These are phyloP conservation scores for Xestobium rufovillosum DNA, from an alignment of 2,888 invertebrate species.

Conservation along the genomic window DNA sequence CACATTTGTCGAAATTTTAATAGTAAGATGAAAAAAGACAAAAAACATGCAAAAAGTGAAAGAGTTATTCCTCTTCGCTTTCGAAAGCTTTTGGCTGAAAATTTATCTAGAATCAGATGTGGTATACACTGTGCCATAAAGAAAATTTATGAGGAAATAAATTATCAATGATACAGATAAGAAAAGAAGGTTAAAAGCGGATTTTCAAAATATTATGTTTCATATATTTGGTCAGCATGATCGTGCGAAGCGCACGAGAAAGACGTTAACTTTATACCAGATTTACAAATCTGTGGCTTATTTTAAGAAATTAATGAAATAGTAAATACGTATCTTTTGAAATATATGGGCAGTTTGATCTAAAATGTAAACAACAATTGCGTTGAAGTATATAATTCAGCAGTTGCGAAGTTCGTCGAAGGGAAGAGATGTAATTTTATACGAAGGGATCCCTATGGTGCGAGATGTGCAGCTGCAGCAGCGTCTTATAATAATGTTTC, in stretches of 20 bases:
- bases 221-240: slow-evolving; percentile 8
- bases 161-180: background rate
- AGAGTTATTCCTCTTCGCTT: no score
- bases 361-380: slow-evolving; percentile 7
- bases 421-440: slow-evolving; percentile 6
- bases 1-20: slow-evolving; percentile 1
- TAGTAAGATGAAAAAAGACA: background rate
- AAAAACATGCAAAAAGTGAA: no score
- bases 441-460: background rate
- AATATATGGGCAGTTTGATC: slow-evolving; percentile 5
- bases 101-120: background rate
- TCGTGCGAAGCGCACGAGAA: background rate
- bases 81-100: background rate
- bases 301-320: background rate
- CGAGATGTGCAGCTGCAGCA: slow-evolving; percentile 4
- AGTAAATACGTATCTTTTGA: background rate
- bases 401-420: slow-evolving; percentile 8
- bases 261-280: background rate
- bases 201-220: slow-evolving; percentile 6
- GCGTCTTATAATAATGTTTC: background rate
- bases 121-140: background rate
- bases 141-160: background rate
- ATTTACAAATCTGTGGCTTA: background rate
- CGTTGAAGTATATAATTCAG: slow-evolving; percentile 8
- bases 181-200: background rate